A percentile compares a stretch with the other conserved stretches of the same genome.
Conservation (phyloP, 2,797 vertebrate genomes). For the Bradypus variegatus region DNA sequence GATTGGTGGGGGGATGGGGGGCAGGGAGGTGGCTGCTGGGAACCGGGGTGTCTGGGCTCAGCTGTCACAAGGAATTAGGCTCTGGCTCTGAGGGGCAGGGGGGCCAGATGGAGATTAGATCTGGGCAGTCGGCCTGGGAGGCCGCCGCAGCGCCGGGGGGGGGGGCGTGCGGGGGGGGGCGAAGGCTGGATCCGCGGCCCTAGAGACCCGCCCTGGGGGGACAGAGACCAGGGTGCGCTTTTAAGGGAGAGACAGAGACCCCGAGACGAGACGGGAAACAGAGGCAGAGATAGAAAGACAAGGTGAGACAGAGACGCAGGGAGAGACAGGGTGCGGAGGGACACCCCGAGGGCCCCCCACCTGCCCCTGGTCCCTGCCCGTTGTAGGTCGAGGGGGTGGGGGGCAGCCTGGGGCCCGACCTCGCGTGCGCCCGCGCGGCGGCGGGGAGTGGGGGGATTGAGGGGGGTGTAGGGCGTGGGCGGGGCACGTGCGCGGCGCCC, state of each 20-base stretch:
- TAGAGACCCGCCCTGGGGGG: background rate
- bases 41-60: conserved; percentile 16
- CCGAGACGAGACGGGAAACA: background rate
- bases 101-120: conserved; percentile 55
- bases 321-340: no score
- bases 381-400: accelerated
- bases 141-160: background rate
- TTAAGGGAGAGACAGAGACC: background rate
- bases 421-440: accelerated
- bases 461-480: background rate
- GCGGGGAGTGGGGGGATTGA: no score
- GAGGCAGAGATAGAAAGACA: background rate
- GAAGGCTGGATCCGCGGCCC: background rate
- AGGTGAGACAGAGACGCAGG: background rate
- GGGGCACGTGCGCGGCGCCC: accelerated
- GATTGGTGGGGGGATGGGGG: background rate
- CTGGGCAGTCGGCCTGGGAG: background rate
- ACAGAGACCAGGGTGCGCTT: background rate
- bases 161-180: background rate
- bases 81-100: background rate
- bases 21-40: background rate
- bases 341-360: background rate
- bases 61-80: conserved; percentile 53
- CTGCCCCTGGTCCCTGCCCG: background rate
- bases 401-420: accelerated